Conservation (phyloP, 2,113 vertebrate genomes). For the Lepidothrix coronata region DNA sequence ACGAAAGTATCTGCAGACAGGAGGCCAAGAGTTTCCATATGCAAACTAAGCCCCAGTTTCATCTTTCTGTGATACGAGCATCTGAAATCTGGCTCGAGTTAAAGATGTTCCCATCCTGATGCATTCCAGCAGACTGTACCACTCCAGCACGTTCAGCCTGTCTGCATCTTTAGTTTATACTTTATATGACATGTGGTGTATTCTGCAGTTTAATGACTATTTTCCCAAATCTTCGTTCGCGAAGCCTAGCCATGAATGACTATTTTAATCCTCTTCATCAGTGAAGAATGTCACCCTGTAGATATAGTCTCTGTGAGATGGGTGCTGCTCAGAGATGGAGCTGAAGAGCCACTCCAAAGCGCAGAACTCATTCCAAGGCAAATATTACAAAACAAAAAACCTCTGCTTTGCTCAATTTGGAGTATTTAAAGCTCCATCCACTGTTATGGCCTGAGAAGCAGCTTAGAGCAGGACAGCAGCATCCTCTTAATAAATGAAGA, state of each 20-base stretch:
- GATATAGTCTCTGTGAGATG: rapidly evolving
- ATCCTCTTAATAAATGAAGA: background rate
- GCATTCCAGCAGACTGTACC: background rate
- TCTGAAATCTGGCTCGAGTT: background rate
- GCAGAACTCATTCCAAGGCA: background rate
- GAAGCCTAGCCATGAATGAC: background rate
- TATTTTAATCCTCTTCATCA: background rate
- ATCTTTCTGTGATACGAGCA: background rate
- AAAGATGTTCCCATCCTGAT: background rate
- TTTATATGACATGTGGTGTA: background rate
- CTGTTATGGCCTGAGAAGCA: background rate
- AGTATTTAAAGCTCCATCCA: background rate
- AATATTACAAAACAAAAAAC: background rate
- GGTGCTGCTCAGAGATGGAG: background rate
- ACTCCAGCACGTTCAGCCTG: background rate
- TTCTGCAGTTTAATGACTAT: background rate
- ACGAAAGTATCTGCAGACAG: background rate
- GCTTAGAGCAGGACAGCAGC: background rate
- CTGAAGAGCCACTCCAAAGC: background rate
- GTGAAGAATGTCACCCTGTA: background rate
- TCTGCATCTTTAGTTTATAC: background rate
- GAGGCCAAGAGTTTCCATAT: background rate
- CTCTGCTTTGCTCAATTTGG: background rate
- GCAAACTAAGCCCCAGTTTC: background rate
- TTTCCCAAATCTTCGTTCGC: background rate